A percentile compares a stretch with the other conserved stretches of the same genome.
These are phyloP conservation scores for Melipona quadrifasciata DNA, from an alignment of 1,140 invertebrate genomes.

Conservation along the genomic window DNA sequence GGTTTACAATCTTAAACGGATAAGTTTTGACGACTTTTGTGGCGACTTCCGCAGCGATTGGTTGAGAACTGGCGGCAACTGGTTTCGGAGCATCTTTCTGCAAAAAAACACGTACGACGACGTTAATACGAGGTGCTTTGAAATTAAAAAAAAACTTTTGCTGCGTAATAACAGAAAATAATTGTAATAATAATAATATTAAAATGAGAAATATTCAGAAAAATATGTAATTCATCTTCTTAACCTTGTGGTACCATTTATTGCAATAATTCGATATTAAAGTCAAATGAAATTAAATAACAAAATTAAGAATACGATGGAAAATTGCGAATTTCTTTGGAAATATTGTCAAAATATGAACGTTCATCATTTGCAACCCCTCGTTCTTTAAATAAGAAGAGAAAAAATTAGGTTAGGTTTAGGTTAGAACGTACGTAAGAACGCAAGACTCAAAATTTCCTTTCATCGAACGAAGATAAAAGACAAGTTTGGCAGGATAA, in stretches of 20 bases:
- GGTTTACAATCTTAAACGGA: neutral
- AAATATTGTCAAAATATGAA: neutral
- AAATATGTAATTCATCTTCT: neutral
- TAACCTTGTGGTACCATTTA: neutral
- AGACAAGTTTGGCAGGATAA: constrained; percentile 55
- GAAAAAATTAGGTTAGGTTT: neutral
- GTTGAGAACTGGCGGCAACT: accelerated
- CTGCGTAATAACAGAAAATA: neutral
- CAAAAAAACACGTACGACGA: neutral
- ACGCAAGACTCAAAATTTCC: constrained; percentile 57
- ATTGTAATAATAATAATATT: neutral
- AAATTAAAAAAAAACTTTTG: neutral
- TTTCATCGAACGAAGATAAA: constrained; percentile 38
- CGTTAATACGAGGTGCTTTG: neutral
- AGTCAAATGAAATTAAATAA: neutral
- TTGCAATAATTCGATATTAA: too few species aligned
- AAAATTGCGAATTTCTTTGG: neutral
- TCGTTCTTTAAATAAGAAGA: neutral
- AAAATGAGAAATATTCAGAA: neutral
- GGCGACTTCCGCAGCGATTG: accelerated
- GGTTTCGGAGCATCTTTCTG: neutral
- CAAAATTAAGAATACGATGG: neutral
- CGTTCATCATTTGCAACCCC: neutral
- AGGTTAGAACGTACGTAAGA: too few species aligned
- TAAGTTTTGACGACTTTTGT: neutral